Percentiles rank a stretch among this genome's conserved stretches.
Conservation (phyloP, 2,888 invertebrate genomes). For the Ichneumoninae sp. region DNA sequence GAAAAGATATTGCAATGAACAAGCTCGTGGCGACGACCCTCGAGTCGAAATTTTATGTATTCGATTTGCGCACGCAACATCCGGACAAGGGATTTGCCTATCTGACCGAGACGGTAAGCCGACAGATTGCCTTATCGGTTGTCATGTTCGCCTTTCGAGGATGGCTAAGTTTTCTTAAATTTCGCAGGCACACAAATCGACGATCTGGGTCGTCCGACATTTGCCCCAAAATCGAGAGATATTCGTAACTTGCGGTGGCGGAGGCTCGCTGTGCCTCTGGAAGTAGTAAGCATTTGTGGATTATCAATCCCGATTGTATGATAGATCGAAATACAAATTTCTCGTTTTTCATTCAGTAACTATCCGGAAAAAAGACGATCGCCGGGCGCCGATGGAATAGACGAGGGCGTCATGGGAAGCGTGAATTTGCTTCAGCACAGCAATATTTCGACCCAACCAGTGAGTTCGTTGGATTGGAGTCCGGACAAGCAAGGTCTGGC, state of each 20-base stretch:
- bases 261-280: slow-evolving; percentile 96
- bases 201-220: slow-evolving; percentile 95
- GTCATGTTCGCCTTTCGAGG: not conserved
- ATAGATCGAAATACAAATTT: not conserved
- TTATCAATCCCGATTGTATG: not conserved
- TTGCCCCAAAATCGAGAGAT: slow-evolving; percentile 97
- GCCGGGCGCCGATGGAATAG: slow-evolving; percentile 89
- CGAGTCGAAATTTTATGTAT: slow-evolving; percentile 95
- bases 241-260: slow-evolving; percentile 95
- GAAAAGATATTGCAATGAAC: slow-evolving; percentile 97
- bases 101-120: slow-evolving; percentile 85
- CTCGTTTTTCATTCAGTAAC: slow-evolving; percentile 84
- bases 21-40: slow-evolving; percentile 96
- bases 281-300: slow-evolving; percentile 90
- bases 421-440: slow-evolving; percentile 92
- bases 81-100: slow-evolving; percentile 93
- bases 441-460: slow-evolving; percentile 93
- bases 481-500: slow-evolving; percentile 94
- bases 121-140: not conserved
- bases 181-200: slow-evolving; percentile 87
- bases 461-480: slow-evolving; percentile 96
- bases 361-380: slow-evolving; percentile 92
- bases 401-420: slow-evolving; percentile 91
- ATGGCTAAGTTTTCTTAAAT: not conserved
- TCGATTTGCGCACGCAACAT: slow-evolving; percentile 95